Conservation (phyloP, 1,140 invertebrate genomes). For the Leptinotarsa undecemlineata region DNA sequence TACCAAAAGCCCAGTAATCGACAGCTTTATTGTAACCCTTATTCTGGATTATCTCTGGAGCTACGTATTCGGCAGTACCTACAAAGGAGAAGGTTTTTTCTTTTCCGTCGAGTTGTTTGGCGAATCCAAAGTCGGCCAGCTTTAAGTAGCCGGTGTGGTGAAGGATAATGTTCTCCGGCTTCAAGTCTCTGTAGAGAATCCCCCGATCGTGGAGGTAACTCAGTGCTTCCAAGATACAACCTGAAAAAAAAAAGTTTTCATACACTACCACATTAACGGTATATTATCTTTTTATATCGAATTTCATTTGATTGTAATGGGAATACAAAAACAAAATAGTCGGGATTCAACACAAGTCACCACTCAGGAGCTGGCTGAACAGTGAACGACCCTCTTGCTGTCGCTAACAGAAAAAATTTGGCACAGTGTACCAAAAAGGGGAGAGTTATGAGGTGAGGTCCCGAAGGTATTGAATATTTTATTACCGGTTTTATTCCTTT, state of each 20-base stretch:
- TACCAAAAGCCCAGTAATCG: slow-evolving; percentile 94
- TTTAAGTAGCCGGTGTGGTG: slow-evolving; percentile 88
- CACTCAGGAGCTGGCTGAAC: no score
- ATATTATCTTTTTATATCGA: no score
- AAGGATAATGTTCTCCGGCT: slow-evolving; percentile 93
- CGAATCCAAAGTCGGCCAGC: slow-evolving; percentile 98
- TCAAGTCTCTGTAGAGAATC: slow-evolving; percentile 92
- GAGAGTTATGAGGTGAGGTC: no score
- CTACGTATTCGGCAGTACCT: slow-evolving; percentile 90
- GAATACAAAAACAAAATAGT: no score
- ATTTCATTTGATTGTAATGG: no score
- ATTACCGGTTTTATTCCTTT: no score
- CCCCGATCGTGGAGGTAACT: slow-evolving; percentile 85
- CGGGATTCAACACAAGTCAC: no score
- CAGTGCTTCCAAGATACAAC: slow-evolving; percentile 90
- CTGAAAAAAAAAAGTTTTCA: slow-evolving; percentile 47
- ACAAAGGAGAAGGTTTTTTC: slow-evolving; percentile 97
- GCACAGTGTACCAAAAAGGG: no score
- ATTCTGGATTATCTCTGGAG: slow-evolving; percentile 94
- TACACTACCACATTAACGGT: background rate
- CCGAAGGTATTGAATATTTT: no score
- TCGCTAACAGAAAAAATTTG: no score
- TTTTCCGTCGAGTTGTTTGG: slow-evolving; percentile 78
- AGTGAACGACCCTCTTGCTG: no score
- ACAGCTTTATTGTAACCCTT: slow-evolving; percentile 89